These are phyloP conservation scores for Notoglanidium macrostoma DNA, from an alignment of 2,797 vertebrate species.

Conservation along the genomic window DNA sequence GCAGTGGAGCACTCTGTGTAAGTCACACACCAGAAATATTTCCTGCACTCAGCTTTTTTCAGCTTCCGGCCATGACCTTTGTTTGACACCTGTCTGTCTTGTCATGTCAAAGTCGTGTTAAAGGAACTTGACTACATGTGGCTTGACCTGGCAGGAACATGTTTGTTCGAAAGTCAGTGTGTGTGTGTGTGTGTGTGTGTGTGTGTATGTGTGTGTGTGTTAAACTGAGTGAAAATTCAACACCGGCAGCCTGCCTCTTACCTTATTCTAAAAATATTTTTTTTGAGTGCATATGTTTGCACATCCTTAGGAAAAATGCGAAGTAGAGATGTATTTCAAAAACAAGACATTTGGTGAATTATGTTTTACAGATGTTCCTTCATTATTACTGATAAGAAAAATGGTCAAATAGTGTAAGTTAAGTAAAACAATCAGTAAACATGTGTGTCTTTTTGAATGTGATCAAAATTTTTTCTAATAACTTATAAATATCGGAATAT, in stretches of 20 bases:
- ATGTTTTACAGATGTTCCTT: neutral
- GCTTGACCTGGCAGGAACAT: constrained; percentile 40
- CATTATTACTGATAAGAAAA: neutral
- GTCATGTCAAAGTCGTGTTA: constrained; percentile 51
- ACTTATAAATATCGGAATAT: neutral
- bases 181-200: neutral
- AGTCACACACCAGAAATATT: constrained; percentile 42
- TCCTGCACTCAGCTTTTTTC: constrained; percentile 42
- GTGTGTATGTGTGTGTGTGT: neutral
- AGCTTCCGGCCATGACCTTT: constrained; percentile 51
- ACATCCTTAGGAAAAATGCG: neutral
- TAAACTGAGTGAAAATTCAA: neutral
- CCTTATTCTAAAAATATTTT: neutral
- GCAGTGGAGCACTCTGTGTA: constrained; percentile 1
- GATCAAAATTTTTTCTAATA: neutral
- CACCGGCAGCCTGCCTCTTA: neutral
- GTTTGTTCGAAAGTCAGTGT: neutral
- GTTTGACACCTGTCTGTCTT: constrained; percentile 59
- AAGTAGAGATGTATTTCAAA: neutral
- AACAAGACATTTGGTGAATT: neutral
- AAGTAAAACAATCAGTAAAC: neutral
- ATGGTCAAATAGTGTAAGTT: neutral
- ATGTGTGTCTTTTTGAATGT: neutral
- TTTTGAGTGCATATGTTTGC: neutral
- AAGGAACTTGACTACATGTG: constrained; percentile 28